A percentile compares a stretch with the other conserved stretches of the same genome.
These are phyloP conservation scores for Gobio gobio DNA, from an alignment of 2,113 vertebrate genomes.

Conservation along the genomic window DNA sequence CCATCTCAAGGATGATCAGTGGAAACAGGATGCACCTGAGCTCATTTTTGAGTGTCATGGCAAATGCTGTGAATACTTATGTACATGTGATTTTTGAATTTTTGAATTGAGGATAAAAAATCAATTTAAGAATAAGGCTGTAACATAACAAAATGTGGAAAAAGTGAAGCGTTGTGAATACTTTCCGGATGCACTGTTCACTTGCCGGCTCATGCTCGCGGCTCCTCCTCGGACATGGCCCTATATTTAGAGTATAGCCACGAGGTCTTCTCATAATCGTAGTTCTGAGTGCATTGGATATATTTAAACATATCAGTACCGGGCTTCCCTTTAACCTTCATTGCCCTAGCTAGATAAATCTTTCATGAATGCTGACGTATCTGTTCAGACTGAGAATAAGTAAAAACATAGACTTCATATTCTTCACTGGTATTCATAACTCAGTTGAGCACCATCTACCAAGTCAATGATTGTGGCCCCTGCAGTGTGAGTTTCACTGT, in stretches of 20 bases:
- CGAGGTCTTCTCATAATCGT: not conserved
- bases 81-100: no score
- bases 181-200: no score
- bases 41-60: no score
- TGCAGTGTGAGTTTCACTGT: not conserved
- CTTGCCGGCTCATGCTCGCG: not conserved
- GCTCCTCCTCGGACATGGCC: not conserved
- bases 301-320: not conserved
- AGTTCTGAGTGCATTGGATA: slow-evolving; percentile 5
- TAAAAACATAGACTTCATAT: not conserved
- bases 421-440: slow-evolving; percentile 5
- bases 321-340: not conserved
- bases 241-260: not conserved
- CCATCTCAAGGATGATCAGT: no score
- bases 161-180: no score
- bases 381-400: slow-evolving; percentile 6
- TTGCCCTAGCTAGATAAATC: not conserved
- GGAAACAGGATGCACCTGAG: no score
- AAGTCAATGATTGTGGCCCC: slow-evolving; percentile 11
- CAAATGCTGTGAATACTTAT: no score
- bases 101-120: no score
- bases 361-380: not conserved
- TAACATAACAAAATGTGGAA: no score
- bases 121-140: no score
- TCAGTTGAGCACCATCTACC: not conserved